Evolutionary conservation across 2,888 invertebrate genomes (phyloP).

Genomic region (Drosophila vallismaia): DNA sequence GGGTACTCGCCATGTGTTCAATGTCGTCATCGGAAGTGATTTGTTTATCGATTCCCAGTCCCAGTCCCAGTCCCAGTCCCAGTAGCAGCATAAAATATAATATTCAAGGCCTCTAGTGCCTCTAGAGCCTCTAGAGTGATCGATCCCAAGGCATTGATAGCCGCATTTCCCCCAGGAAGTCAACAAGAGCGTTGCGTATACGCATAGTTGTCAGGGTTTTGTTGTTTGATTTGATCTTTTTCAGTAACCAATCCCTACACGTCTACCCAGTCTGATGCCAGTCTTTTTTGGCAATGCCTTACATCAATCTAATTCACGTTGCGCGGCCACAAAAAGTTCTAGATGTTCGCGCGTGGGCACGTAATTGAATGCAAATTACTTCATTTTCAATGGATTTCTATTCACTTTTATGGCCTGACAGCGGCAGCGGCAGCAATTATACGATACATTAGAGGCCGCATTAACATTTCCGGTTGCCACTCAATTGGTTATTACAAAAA

Average conservation of each 20-base stretch:
- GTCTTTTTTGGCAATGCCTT: conserved; percentile 45
- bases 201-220: too few relatives aligned
- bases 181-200: too few relatives aligned
- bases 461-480: conserved; percentile 61
- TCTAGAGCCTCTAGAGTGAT: too few relatives aligned
- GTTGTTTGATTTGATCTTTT: too few relatives aligned
- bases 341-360: conserved; percentile 48
- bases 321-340: conserved; percentile 18
- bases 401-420: conserved; percentile 55
- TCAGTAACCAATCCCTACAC: not conserved
- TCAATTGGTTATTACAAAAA: conserved; percentile 27
- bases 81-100: not conserved
- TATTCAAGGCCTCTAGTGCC: too few relatives aligned
- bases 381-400: conserved; percentile 64
- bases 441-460: conserved; percentile 54
- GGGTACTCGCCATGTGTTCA: conserved; percentile 58
- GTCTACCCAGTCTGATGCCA: not conserved
- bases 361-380: conserved; percentile 75
- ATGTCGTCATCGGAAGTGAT: conserved; percentile 69
- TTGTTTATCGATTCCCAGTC: conserved; percentile 62
- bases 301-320: conserved; percentile 53
- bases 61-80: too few relatives aligned
- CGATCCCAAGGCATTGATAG: too few relatives aligned
- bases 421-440: conserved; percentile 66
- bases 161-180: too few relatives aligned